Base-by-base conservation (phyloP, 2,888 invertebrate species). In the Seira sanloemensis region DNA sequence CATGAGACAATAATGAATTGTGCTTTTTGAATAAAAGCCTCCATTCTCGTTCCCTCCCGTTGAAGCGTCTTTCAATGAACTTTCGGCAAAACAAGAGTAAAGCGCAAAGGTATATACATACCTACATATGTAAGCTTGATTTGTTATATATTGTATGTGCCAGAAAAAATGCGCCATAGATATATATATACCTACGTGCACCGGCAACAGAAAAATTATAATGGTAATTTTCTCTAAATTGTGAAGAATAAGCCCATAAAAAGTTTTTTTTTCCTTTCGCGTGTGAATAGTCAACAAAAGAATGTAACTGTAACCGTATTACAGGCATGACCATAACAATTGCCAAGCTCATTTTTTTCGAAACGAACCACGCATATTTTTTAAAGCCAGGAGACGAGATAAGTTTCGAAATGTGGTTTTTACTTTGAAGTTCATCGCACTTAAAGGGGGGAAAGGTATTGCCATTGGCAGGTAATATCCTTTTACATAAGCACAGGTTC, bases 281-380 rank as follows among this genome's bases (percentile, higher is more conserved):
- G 50, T 26, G 68, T 68, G 24, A 1, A 68, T 68, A 27, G 27
- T 16, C 26, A 68, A 68, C 26, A 37, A 68, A 37, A 37, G 24
- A 50, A 50, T 50, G 50, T 18, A 68, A 19, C 27, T 78, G 78
- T 78, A 65, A 37, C 26, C 37, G 24, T 58, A 50, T 78, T 78
- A 78, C 26, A 71, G n/a, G 71, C 78, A 65, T 78, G 78, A 78
- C 78, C 76, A 76, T 76, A 76, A 46, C 66, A 69, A 67, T 9
- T 24, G 62, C 21, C 21, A 4, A 62, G n/a, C 21, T 62, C 62
- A 62, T 62, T 62, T 62, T 62, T 62, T 50, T 4, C 4, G 12
- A 12, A 37, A 37, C 5, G n/a, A 50, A 50, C 16, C 16, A n/a
- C 12, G 5, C 62, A 23, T 21, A n/a, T 21, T 62, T 62, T 21